Percentiles rank a stretch among this genome's conserved stretches.
phyloP scores from a whole-genome alignment of 2,888 invertebrate species.

The Aporophyla lueneburgensis region DNA sequence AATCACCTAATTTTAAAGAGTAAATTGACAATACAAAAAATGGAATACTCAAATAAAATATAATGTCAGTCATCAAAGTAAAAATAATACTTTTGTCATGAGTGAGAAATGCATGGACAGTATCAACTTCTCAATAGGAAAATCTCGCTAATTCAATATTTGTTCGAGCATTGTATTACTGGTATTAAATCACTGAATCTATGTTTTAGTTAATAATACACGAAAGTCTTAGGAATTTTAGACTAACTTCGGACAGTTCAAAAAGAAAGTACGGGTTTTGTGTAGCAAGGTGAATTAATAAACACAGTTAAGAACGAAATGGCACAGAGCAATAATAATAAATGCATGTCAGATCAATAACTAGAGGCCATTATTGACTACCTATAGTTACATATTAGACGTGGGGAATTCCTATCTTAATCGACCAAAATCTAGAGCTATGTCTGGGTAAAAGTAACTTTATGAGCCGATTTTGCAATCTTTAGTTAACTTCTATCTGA shows the following conservation, averaged over 20 bases:
- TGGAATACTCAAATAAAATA: slow-evolving; percentile 62
- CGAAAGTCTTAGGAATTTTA: neutral
- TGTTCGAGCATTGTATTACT: neutral
- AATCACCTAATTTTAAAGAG: slow-evolving; percentile 46
- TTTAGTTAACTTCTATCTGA: neutral
- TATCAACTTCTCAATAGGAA: slow-evolving; percentile 25
- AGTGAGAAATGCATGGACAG: slow-evolving; percentile 32
- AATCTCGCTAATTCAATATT: slow-evolving; percentile 16
- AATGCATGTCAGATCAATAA: slow-evolving; percentile 65
- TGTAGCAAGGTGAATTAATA: slow-evolving; percentile 17
- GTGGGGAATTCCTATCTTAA: slow-evolving; percentile 14
- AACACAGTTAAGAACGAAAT: slow-evolving; percentile 53
- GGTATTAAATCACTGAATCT: slow-evolving; percentile 8
- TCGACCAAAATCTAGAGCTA: slow-evolving; percentile 2
- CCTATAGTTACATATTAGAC: slow-evolving; percentile 52
- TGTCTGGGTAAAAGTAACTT: slow-evolving; percentile 18
- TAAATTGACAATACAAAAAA: slow-evolving; percentile 63
- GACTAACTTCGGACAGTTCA: slow-evolving; percentile 4
- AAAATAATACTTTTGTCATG: slow-evolving; percentile 66
- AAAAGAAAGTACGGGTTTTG: slow-evolving; percentile 31
- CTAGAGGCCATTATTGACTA: slow-evolving; percentile 64
- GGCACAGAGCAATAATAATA: slow-evolving; percentile 67
- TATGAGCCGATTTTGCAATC: neutral
- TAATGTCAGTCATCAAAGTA: slow-evolving; percentile 64
- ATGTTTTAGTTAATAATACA: slow-evolving; percentile 14